A percentile compares a stretch with the other conserved stretches of the same genome.
phyloP scores from a whole-genome alignment of 2,113 vertebrate genomes.

The Proterorhinus semilunaris region DNA sequence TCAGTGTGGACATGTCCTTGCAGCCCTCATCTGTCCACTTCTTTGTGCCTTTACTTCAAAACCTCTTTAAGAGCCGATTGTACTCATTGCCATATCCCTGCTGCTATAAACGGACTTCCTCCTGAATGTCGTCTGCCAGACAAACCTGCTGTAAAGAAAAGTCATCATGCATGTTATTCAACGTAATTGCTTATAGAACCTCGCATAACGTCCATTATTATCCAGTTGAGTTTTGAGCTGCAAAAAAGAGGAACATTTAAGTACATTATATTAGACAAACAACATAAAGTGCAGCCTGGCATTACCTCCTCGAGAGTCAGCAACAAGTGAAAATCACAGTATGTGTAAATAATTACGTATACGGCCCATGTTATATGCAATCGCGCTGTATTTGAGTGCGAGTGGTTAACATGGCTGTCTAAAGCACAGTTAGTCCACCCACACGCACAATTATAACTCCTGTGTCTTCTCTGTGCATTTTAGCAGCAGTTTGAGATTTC shows the following conservation, averaged over 20 bases:
- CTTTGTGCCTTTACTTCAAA: constrained; percentile 4
- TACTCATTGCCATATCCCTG: not conserved
- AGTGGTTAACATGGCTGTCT: constrained; percentile 3
- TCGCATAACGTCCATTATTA: constrained; percentile 30
- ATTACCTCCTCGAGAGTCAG: constrained; percentile 26
- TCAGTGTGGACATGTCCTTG: not conserved
- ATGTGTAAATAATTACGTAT: constrained; percentile 33
- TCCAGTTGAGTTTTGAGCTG: constrained; percentile 6
- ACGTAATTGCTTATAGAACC: constrained; percentile 28
- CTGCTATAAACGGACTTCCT: constrained; percentile 17
- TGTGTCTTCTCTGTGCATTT: not conserved
- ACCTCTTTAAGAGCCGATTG: constrained; percentile 8
- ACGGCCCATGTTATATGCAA: constrained; percentile 14
- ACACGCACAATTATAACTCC: constrained; percentile 1
- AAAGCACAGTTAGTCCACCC: constrained; percentile 12
- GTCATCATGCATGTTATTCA: constrained; percentile 31
- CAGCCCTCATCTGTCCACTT: not conserved
- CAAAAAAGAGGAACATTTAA: not conserved
- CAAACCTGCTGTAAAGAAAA: constrained; percentile 16
- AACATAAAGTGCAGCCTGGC: constrained; percentile 12
- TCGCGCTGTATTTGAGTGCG: not conserved
- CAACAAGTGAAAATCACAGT: constrained; percentile 22
- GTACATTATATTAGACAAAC: constrained; percentile 9
- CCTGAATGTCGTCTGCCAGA: constrained; percentile 20
- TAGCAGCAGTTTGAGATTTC: not conserved